Conservation (phyloP, 2,113 vertebrate species). For the Argyrosomus japonicus region DNA sequence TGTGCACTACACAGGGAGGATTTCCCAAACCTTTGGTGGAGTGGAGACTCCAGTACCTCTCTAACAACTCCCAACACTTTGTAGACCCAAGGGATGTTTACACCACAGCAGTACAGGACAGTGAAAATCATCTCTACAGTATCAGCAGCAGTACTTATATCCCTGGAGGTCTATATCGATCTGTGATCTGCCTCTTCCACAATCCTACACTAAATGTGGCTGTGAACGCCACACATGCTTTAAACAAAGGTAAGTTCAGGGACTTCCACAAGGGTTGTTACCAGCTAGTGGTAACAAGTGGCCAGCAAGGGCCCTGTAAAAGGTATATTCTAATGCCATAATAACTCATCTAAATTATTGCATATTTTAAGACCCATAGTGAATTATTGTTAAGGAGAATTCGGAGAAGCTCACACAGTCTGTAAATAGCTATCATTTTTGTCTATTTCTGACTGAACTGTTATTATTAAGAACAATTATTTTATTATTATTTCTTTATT, state of each 20-base stretch:
- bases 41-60: background rate
- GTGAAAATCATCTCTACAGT: slow-evolving; percentile 5
- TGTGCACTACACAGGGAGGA: background rate
- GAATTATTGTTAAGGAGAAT: too few relatives aligned
- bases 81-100: background rate
- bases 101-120: background rate
- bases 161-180: background rate
- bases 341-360: too few relatives aligned
- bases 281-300: too few relatives aligned
- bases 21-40: background rate
- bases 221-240: background rate
- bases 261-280: too few relatives aligned
- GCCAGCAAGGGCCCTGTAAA: too few relatives aligned
- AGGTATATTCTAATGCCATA: too few relatives aligned
- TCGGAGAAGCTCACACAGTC: too few relatives aligned
- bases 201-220: slow-evolving; percentile 28
- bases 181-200: slow-evolving; percentile 14
- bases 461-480: too few relatives aligned
- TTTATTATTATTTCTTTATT: too few relatives aligned
- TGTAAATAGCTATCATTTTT: too few relatives aligned
- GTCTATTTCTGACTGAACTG: too few relatives aligned
- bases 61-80: background rate
- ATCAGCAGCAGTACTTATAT: background rate
- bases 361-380: too few relatives aligned
- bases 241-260: slow-evolving; percentile 4